Percentiles rank a stretch among this genome's conserved stretches.
Evolutionary conservation across 2,888 invertebrate species (phyloP).

Genomic region (Glyphotaelius pellucidus): DNA sequence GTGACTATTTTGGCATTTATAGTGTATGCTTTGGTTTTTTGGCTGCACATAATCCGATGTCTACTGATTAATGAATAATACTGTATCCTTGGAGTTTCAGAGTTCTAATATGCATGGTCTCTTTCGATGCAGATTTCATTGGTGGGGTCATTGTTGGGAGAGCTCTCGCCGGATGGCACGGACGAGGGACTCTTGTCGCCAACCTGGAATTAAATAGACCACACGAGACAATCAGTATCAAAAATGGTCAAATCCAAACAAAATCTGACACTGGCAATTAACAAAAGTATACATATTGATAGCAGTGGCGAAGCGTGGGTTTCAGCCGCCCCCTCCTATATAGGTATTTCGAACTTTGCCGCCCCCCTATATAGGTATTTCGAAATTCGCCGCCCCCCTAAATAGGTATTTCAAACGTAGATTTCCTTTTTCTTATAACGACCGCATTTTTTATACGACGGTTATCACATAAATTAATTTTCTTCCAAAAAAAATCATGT

Average conservation of each 20-base stretch:
- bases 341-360: too few relatives aligned
- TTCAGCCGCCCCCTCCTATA: too few relatives aligned
- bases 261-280: neutral
- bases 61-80: neutral
- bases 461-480: too few relatives aligned
- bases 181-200: slow-evolving; percentile 75
- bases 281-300: neutral
- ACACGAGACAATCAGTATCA: neutral
- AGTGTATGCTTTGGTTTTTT: neutral
- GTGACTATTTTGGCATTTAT: neutral
- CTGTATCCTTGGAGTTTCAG: neutral
- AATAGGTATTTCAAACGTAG: too few relatives aligned
- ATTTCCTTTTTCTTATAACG: too few relatives aligned
- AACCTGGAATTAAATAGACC: slow-evolving; percentile 69
- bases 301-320: too few relatives aligned
- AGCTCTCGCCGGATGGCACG: slow-evolving; percentile 73
- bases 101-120: neutral
- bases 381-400: too few relatives aligned
- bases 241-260: neutral
- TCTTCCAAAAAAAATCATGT: too few relatives aligned
- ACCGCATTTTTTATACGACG: too few relatives aligned
- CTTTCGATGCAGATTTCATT: slow-evolving; percentile 5
- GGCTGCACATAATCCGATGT: neutral
- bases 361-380: too few relatives aligned
- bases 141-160: slow-evolving; percentile 70